Evolutionary conservation across 2,888 invertebrate species (phyloP), one percentile per base, ranked within the genome.

Genomic region (Odontocerum albicorne): DNA sequence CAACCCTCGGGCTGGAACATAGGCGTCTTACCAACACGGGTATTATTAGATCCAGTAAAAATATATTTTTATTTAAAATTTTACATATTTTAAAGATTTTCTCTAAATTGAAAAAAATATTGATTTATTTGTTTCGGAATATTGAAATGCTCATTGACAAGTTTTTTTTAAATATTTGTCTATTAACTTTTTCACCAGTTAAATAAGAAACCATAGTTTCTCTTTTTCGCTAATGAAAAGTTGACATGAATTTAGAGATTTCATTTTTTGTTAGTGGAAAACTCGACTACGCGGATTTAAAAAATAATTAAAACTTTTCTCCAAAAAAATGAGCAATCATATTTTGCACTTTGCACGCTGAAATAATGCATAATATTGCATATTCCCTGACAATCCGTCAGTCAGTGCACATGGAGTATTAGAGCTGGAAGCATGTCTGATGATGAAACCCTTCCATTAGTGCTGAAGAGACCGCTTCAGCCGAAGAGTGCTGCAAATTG

Each of bases 361-460:
- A 7, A 7, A 27, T 27, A 27, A 10, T 27, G 27, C 10, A 27
- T 27, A 27, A 4, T 10, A 10, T 27, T 7, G 10, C 6, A 4
- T 7, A 7, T 6, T 27, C 6, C 10, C 27, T 27, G 27, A 27
- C 6, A 27, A 27, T 10, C 27, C 27, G 27, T 27, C 6, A 27
- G 10, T 10, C 27, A 27, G 4, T 7, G n/a, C n/a, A n/a, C n/a
- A n/a, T n/a, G n/a, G n/a, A n/a, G n/a, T n/a, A n/a, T n/a, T n/a
- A n/a, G n/a, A n/a, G n/a, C n/a, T n/a, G n/a, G n/a, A n/a, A n/a
- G n/a, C 10, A 36, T 8, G 15, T 36, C 36, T 36, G 36, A 15
- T 15, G 15, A n/a, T 36, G 31, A 36, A 43, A 27, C 16, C 13
- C 22, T 43, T 43, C 43, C 43, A 43, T 43, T 43, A 43, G 22